Percentiles rank a stretch among this genome's conserved stretches.
These are phyloP conservation scores for Dichetophora obliterata DNA, from an alignment of 2,888 invertebrate species.

Conservation along the genomic window DNA sequence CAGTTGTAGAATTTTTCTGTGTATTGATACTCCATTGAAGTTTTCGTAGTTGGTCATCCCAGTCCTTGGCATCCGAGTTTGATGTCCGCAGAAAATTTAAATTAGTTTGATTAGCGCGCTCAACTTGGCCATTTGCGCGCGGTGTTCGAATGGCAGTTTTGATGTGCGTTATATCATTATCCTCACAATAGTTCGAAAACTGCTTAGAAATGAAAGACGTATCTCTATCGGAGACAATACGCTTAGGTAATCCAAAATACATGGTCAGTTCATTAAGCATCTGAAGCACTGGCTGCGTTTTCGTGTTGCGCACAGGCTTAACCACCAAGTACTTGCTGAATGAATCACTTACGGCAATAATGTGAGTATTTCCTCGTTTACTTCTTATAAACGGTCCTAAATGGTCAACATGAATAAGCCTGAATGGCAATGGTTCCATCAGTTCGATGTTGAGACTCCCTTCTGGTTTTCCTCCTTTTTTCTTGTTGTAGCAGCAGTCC, in stretches of 20 bases:
- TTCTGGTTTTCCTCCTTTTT: constrained; percentile 36
- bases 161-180: constrained; percentile 22
- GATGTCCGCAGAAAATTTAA: no score
- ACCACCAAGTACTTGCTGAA: constrained; percentile 47
- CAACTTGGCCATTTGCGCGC: constrained; percentile 40
- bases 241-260: constrained; percentile 53
- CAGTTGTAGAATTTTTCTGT: background rate
- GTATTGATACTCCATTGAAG: background rate
- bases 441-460: background rate
- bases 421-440: constrained; percentile 34
- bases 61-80: background rate
- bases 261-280: constrained; percentile 41
- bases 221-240: constrained; percentile 53
- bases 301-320: constrained; percentile 44
- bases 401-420: constrained; percentile 32
- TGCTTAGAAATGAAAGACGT: constrained; percentile 43
- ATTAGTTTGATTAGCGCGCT: no score
- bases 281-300: constrained; percentile 43
- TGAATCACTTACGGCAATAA: constrained; percentile 44
- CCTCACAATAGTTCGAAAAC: constrained; percentile 27
- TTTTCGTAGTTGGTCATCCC: background rate
- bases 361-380: constrained; percentile 37
- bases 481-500: constrained; percentile 41
- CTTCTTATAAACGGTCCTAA: constrained; percentile 43
- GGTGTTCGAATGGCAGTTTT: constrained; percentile 40